Evolutionary conservation across 2,113 vertebrate genomes (phyloP).

Genomic region (Acanthochromis polyacanthus): DNA sequence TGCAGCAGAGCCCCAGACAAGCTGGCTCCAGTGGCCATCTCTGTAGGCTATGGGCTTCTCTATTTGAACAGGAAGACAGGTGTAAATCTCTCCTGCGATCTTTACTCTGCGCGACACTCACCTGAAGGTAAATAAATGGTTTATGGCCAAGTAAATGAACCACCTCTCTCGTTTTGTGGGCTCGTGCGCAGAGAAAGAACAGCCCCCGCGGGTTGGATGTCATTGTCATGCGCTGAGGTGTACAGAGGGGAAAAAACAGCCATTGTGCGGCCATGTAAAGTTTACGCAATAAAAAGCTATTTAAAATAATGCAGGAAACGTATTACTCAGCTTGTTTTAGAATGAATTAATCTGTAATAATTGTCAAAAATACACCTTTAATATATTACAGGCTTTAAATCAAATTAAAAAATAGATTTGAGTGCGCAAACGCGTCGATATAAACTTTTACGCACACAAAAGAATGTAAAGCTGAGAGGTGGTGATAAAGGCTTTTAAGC

Average conservation of each 20-base stretch:
- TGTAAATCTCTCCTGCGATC: slow-evolving; percentile 95
- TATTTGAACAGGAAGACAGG: slow-evolving; percentile 90
- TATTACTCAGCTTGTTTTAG: not conserved
- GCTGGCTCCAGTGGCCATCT: slow-evolving; percentile 94
- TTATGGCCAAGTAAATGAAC: slow-evolving; percentile 86
- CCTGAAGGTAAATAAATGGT: slow-evolving; percentile 90
- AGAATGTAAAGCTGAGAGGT: too few species aligned
- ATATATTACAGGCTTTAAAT: not conserved
- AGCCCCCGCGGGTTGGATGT: slow-evolving; percentile 14
- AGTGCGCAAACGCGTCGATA: too few species aligned
- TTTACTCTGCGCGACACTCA: slow-evolving; percentile 87
- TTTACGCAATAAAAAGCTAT: not conserved
- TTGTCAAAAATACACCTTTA: not conserved
- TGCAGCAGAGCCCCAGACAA: slow-evolving; percentile 90
- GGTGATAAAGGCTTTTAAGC: too few species aligned
- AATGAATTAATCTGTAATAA: not conserved
- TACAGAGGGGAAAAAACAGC: not conserved
- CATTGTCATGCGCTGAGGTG: slow-evolving; percentile 39
- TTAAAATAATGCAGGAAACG: too few species aligned
- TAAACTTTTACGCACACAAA: too few species aligned
- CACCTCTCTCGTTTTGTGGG: slow-evolving; percentile 47
- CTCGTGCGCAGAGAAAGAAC: slow-evolving; percentile 43
- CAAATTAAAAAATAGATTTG: too few species aligned
- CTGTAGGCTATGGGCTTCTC: slow-evolving; percentile 90
- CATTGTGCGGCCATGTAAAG: not conserved